A percentile compares a stretch with the other conserved stretches of the same genome.
Conservation (phyloP, 2,888 invertebrate genomes). For the Dryocosmus kuriphilus region DNA sequence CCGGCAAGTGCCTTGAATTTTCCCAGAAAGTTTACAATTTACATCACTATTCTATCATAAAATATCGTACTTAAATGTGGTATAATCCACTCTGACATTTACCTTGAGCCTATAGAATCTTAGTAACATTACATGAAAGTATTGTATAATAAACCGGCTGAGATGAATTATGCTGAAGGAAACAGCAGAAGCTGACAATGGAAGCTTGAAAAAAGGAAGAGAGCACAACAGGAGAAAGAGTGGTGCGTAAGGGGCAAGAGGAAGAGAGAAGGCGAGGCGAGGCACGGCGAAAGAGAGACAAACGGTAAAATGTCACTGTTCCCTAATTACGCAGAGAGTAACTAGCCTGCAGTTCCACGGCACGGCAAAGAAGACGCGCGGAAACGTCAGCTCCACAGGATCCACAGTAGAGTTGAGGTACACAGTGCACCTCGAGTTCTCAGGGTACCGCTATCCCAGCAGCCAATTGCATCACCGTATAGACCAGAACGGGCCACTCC, state of each 20-base stretch:
- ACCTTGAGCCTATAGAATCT: slow-evolving; percentile 5
- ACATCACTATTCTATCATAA: background rate
- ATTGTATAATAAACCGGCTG: slow-evolving; percentile 23
- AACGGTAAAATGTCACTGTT: slow-evolving; percentile 63
- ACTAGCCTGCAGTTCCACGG: slow-evolving; percentile 56
- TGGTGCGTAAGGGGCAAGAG: background rate
- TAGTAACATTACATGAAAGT: slow-evolving; percentile 10
- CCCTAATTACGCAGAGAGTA: slow-evolving; percentile 69
- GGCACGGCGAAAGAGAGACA: slow-evolving; percentile 47
- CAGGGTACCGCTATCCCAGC: slow-evolving; percentile 68
- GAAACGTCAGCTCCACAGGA: slow-evolving; percentile 32
- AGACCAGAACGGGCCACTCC: slow-evolving; percentile 68
- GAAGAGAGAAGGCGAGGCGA: slow-evolving; percentile 29
- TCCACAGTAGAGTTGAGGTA: slow-evolving; percentile 21
- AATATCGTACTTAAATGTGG: background rate
- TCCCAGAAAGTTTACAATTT: background rate
- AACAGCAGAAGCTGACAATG: slow-evolving; percentile 19
- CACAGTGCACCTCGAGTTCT: slow-evolving; percentile 24
- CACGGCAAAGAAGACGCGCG: slow-evolving; percentile 33
- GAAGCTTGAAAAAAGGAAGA: background rate
- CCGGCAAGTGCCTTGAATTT: background rate
- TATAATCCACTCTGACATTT: background rate
- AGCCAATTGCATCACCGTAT: slow-evolving; percentile 59
- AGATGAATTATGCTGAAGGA: slow-evolving; percentile 27
- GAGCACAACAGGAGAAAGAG: background rate